These are phyloP conservation scores for Amphimedon queenslandica DNA, from an alignment of 37 sponge, comb jelly and placozoan genomes.

Conservation along the genomic window DNA sequence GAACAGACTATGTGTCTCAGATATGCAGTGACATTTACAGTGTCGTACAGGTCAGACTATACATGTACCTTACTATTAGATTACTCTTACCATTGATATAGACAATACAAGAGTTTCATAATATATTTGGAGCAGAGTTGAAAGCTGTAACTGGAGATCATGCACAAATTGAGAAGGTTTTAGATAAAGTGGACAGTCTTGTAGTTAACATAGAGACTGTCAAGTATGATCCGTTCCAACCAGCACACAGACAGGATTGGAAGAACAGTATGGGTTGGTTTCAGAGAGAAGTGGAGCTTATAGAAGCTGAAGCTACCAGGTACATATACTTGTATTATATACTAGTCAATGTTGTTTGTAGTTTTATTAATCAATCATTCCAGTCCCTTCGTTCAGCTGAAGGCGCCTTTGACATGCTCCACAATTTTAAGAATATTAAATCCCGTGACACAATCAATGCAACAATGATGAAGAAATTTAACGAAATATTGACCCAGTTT, in stretches of 20 bases:
- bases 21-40: slow-evolving; percentile 88
- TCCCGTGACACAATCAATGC: slow-evolving; percentile 90
- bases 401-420: slow-evolving; percentile 98
- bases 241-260: slow-evolving; percentile 74
- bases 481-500: slow-evolving; percentile 89
- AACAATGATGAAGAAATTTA: slow-evolving; percentile 96
- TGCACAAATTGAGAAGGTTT: slow-evolving; percentile 74
- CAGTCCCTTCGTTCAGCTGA: slow-evolving; percentile 93
- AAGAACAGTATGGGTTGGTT: slow-evolving; percentile 84
- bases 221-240: slow-evolving; percentile 87
- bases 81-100: neutral
- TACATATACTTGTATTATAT: neutral
- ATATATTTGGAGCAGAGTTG: slow-evolving; percentile 98
- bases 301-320: slow-evolving; percentile 89
- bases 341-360: neutral
- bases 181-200: slow-evolving; percentile 75
- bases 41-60: slow-evolving; percentile 72
- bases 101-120: slow-evolving; percentile 97
- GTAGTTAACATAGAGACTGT: slow-evolving; percentile 66
- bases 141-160: slow-evolving; percentile 98
- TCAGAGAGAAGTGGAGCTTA: slow-evolving; percentile 78
- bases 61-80: slow-evolving; percentile 3
- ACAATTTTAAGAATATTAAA: slow-evolving; percentile 93
- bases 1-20: slow-evolving; percentile 86
- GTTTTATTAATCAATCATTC: slow-evolving; percentile 97